These are phyloP conservation scores for Panzeria rudis DNA, from an alignment of 2,888 invertebrate genomes.

Conservation along the genomic window DNA sequence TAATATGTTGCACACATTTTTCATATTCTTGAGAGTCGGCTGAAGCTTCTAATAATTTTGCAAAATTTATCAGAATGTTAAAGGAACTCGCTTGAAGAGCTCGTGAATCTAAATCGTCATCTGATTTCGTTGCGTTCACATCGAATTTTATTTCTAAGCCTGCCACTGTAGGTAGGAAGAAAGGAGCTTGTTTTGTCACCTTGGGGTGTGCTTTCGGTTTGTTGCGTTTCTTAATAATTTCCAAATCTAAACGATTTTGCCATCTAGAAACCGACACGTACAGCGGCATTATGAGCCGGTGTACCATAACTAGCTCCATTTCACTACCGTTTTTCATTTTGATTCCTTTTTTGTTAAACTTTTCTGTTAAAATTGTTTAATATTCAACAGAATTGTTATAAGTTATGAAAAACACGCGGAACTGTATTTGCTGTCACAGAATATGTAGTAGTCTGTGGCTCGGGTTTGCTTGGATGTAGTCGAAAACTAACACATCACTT, in stretches of 20 bases:
- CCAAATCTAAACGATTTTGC: slow-evolving; percentile 94
- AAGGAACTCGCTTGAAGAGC: slow-evolving; percentile 86
- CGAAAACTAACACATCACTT: no score
- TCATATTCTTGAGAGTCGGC: slow-evolving; percentile 76
- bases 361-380: no score
- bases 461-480: no score
- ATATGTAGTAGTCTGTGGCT: no score
- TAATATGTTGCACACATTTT: slow-evolving; percentile 85
- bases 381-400: no score
- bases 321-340: slow-evolving; percentile 51
- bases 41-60: slow-evolving; percentile 86
- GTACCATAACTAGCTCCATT: slow-evolving; percentile 87
- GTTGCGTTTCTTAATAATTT: slow-evolving; percentile 93
- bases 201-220: slow-evolving; percentile 94
- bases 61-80: slow-evolving; percentile 88
- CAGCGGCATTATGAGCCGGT: slow-evolving; percentile 87
- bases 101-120: slow-evolving; percentile 84
- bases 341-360: background rate
- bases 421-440: no score
- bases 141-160: slow-evolving; percentile 93
- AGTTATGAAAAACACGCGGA: no score
- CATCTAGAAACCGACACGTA: slow-evolving; percentile 95
- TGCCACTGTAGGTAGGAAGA: slow-evolving; percentile 96
- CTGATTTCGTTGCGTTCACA: slow-evolving; percentile 76
- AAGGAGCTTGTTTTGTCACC: slow-evolving; percentile 94